Evolutionary conservation across 2,888 invertebrate species (phyloP), one percentile per base, ranked within the genome.

Genomic region (Orthosia cruda): DNA sequence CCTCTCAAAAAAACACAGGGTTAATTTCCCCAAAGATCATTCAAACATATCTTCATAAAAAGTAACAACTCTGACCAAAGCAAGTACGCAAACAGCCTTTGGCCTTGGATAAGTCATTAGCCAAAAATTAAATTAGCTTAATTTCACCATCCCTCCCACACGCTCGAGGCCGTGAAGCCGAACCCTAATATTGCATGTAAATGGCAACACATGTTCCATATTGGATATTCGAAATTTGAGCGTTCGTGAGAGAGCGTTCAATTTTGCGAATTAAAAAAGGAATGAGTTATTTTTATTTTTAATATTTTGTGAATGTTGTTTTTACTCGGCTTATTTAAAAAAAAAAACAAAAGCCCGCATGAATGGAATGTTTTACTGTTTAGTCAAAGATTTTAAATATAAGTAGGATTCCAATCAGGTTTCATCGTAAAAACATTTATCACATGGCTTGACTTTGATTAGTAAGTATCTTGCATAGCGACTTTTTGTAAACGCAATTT

Each of bases 81-180:
- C 40, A 68, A 32, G 45, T 58, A 54, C 52, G 13, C 20, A 58
- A 54, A 61, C 49, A 61, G 49, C 88, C 89, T 89, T 88, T 85
- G 23, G 49, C 88, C 89, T 89, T 88, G 86, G 23, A 16, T 32
- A 70, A 49, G 84, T 77, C 70, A 85, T 88, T 87, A 87, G 79
- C 66, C 74, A 71, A 85, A 89, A 80, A 89, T 87, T 89, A 68
- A 86, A 89, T 89, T 88, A 89, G 59, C 64, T 58, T 87, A 84
- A 81, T 88, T 78, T 80, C 59, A 79, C 79, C 75, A 83, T 59
- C 32, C 78, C 70, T 32, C 72, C 71, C 74, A 70, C 47, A 58
- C 61, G 59, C 54, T 55, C 79, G 67, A 82, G 72, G 80, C 49
- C 77, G 52, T 71, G 55, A 67, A 58, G 72, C 81, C 89, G 7